Conservation (phyloP, 2,113 vertebrate genomes). For the Baryphthengus martii region DNA sequence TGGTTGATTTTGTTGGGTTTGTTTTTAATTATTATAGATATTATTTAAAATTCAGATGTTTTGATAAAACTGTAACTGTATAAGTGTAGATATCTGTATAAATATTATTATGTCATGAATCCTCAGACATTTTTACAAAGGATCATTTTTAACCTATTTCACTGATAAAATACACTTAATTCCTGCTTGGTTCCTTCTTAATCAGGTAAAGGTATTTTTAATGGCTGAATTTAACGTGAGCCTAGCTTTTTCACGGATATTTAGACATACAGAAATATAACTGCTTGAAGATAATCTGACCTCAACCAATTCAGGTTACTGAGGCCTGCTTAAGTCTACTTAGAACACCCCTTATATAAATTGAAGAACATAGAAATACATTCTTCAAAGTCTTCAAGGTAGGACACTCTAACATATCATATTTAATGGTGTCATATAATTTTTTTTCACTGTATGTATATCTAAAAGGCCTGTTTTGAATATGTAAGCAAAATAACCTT, state of each 20-base stretch:
- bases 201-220: background rate
- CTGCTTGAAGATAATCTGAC: background rate
- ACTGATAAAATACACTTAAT: background rate
- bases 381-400: background rate
- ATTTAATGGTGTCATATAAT: background rate
- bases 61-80: background rate
- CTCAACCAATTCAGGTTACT: background rate
- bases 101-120: background rate
- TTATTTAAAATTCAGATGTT: background rate
- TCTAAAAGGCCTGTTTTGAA: background rate
- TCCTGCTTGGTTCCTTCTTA: background rate
- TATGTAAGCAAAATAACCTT: background rate
- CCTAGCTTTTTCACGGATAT: background rate
- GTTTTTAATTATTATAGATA: background rate
- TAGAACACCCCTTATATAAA: background rate
- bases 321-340: background rate
- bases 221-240: background rate
- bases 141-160: background rate
- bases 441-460: background rate
- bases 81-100: background rate
- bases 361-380: background rate
- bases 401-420: background rate
- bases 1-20: background rate
- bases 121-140: background rate
- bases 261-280: background rate